Percentiles rank a stretch among this genome's conserved stretches.
phyloP scores from a whole-genome alignment of 2,797 vertebrate species.

The Gymnodraco acuticeps region DNA sequence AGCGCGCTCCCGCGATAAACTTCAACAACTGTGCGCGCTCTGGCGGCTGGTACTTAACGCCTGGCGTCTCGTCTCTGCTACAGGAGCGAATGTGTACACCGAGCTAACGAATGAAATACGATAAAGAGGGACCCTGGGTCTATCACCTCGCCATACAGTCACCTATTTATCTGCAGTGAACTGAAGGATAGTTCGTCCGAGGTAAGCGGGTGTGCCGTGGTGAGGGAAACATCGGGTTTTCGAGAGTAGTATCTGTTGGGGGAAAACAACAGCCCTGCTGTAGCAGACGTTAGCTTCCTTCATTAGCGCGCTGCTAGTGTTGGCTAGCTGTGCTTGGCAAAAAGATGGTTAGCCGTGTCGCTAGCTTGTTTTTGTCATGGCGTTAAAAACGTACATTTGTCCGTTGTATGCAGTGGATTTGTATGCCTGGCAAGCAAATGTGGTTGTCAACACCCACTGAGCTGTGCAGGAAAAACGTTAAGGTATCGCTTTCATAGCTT shows the following conservation, averaged over 20 bases:
- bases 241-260: constrained; percentile 45
- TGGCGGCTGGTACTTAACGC: constrained; percentile 76
- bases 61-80: constrained; percentile 74
- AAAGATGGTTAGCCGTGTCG: constrained; percentile 22
- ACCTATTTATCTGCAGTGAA: constrained; percentile 22
- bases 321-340: constrained; percentile 20
- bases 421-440: not conserved
- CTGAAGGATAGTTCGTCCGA: constrained; percentile 73
- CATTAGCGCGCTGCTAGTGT: constrained; percentile 54
- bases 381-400: not conserved
- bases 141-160: constrained; percentile 17
- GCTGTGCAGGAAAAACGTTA: not conserved
- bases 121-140: constrained; percentile 30
- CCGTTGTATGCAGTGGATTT: not conserved
- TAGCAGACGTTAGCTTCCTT: constrained; percentile 73
- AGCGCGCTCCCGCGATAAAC: constrained; percentile 77
- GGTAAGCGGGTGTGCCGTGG: constrained; percentile 71
- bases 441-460: not conserved
- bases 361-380: constrained; percentile 18
- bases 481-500: constrained; percentile 18
- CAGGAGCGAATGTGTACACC: constrained; percentile 70
- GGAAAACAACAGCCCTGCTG: constrained; percentile 72
- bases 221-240: constrained; percentile 44
- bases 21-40: constrained; percentile 81
- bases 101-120: constrained; percentile 67